Evolutionary conservation across 2,797 vertebrate species (phyloP), one percentile per base, ranked within the genome.

Genomic region (Neosilurus mollespiculum): DNA sequence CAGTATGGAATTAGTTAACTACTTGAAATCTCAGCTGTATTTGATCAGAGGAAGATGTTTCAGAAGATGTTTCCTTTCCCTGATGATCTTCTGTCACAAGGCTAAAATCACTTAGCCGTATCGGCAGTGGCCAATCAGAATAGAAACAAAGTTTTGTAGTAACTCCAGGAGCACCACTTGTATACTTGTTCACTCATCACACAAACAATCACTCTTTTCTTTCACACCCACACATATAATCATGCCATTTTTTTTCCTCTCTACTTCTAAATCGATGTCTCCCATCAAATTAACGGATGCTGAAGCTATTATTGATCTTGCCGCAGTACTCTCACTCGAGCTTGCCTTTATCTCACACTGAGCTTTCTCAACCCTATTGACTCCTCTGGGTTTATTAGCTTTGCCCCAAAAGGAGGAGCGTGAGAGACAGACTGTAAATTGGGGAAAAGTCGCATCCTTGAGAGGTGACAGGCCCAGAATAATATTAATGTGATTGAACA

Each of bases 231-330:
- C 84, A 81, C 81, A 77, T 78, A 80, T 18, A 87, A 67, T 85
- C 84, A 84, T 90, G 64, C 67, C 85, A 85, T 88, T 87, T 81
- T 77, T 86, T 8, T 43, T 3, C 43, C 43, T 58, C 88, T 89
- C 89, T 88, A 85, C 88, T 89, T 89, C 87, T 75, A 84, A 84
- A 94, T 94, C 87, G 89, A 94, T 92, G 88, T 86, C 84, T 85
- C 90, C 90, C 90, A 90, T 93, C 93, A 94, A 92, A 93, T 94
- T 94, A 93, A 91, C 90, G 90, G 87, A 83, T 91, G 90, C 91
- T 88, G 86, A 93, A 92, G 91, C 91, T 83, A 84, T 84, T 91
- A 94, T 94, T 89, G 94, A 94, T 94, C 89, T 85, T 80, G 84
- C 83, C 78, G 85, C 86, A 86, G 86, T 86, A 73, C 81, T 83